Conservation (phyloP, 2,113 vertebrate species). For the Dermatemys mawii region DNA sequence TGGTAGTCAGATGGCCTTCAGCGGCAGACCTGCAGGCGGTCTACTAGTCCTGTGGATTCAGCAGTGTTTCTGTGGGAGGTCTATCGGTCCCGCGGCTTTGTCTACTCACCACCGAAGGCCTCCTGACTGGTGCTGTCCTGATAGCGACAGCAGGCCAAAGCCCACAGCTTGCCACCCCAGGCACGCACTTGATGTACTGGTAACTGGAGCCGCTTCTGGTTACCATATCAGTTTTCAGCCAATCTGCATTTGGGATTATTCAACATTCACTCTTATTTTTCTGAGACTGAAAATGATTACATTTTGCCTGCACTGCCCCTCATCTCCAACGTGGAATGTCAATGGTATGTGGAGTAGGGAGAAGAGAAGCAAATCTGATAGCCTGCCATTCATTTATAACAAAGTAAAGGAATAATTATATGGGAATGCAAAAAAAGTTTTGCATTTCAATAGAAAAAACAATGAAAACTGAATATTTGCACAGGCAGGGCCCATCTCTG, state of each 20-base stretch:
- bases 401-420: background rate
- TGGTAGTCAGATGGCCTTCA: no score
- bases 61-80: no score
- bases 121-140: no score
- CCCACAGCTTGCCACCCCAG: no score
- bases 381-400: background rate
- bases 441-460: background rate
- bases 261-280: background rate
- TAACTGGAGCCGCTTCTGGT: no score
- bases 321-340: background rate
- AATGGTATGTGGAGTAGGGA: background rate
- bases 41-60: no score
- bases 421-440: background rate
- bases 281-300: background rate
- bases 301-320: background rate
- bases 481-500: background rate
- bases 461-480: background rate
- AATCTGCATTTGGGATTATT: background rate
- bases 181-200: no score
- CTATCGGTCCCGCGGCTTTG: no score
- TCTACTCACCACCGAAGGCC: no score
- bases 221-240: background rate
- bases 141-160: no score
- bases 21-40: no score
- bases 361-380: background rate